phyloP scores from a whole-genome alignment of 2,113 vertebrate species.

The Rhea americana region DNA sequence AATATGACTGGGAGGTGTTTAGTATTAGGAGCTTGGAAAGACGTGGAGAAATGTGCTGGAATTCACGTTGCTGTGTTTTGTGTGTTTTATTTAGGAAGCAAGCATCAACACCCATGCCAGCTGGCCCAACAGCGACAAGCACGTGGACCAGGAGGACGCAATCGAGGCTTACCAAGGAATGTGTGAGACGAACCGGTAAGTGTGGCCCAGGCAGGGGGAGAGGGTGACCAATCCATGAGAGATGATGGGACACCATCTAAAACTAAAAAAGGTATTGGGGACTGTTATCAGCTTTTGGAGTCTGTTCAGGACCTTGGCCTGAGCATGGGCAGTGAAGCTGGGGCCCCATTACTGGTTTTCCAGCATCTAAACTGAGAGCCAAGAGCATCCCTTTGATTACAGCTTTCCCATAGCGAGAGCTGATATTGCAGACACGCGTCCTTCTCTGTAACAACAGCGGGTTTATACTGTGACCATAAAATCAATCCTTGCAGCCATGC shows the following conservation, averaged over 20 bases:
- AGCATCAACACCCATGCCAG: conserved; percentile 44
- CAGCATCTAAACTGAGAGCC: background rate
- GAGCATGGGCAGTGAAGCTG: accelerated
- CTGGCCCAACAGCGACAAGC: conserved; percentile 79
- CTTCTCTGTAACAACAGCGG: background rate
- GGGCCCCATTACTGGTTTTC: background rate
- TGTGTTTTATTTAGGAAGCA: conserved; percentile 50
- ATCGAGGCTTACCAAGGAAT: conserved; percentile 82
- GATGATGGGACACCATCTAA: no score
- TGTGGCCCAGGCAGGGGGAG: background rate
- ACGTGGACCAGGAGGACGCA: conserved; percentile 80
- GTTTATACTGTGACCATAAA: background rate
- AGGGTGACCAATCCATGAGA: background rate
- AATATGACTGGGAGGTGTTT: accelerated
- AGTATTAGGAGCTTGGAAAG: background rate
- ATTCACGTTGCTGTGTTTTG: background rate
- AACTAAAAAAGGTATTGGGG: accelerated
- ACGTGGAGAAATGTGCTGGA: background rate
- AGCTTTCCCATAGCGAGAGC: background rate
- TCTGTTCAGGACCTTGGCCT: background rate
- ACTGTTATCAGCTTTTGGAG: background rate
- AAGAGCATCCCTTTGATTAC: background rate
- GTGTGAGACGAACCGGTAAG: conserved; percentile 87
- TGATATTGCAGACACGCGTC: background rate
- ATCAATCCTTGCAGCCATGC: background rate